Evolutionary conservation across 1,140 invertebrate genomes (phyloP), one percentile per base, ranked within the genome.

Genomic region (Drosophila erecta): DNA sequence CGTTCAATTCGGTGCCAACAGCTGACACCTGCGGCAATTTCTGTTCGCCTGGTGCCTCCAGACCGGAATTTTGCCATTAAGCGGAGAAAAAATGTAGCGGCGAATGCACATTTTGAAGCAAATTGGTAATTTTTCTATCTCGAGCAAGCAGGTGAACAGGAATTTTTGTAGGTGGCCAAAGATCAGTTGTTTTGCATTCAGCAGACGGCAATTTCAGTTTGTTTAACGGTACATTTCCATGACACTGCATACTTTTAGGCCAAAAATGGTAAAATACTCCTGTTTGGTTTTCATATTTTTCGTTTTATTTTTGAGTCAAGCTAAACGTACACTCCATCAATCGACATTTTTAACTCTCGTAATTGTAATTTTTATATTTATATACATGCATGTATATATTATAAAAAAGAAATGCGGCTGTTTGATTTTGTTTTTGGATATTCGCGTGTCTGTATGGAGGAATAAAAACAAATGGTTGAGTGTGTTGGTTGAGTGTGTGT

Each of bases 271-370:
- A 72, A 59, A 11, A 44, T 35, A 12, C 0, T 47, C 17, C 24
- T 17, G 2, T 62, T 75, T 73, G 51, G 75, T 76, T 73, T 38
- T 72, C 40, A 47, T 73, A 69, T 73, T 76, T 69, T 58, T 83
- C 78, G 70, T 64, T 86, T 85, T 85, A 56, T 73, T 75, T 76
- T 50, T 53, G 72, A 76, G 74, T 72, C 81, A 86, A 81, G 83
- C 83, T 86, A 87, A 87, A 87, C 76, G 53, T 84, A 79, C 76
- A 51, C 50, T 69, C 65, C 60, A 58, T 69, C 43, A 67, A 80
- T 74, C 62, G 69, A 77, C 79, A 61, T 86, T 86, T 86, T 72
- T 78, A 62, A 78, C 76, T 77, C 53, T 81, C 54, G 61, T 87
- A 77, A 84, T 67, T 76, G 84, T 84, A 83, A 72, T 75, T 56